A percentile compares a stretch with the other conserved stretches of the same genome.
phyloP scores from a whole-genome alignment of 2,888 invertebrate genomes.

The Blastobasis lacticolella region DNA sequence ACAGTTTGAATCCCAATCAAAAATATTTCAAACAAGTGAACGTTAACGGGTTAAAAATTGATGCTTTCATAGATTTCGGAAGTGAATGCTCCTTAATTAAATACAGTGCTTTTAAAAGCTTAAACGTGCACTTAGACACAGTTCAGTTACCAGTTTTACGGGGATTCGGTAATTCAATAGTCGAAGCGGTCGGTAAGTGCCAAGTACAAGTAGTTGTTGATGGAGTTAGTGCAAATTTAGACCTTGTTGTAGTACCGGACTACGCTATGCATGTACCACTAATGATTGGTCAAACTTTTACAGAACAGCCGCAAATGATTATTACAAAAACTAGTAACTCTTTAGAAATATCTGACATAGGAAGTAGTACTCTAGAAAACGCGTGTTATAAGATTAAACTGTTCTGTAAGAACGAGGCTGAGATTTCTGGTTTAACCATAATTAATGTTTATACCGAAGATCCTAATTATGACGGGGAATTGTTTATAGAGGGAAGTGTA shows the following conservation, averaged over 20 bases:
- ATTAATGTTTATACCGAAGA: not conserved
- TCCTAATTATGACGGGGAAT: not conserved
- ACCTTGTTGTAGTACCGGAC: conserved; percentile 7
- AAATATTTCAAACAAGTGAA: conserved; percentile 4
- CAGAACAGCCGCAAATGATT: conserved; percentile 6
- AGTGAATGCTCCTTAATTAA: conserved; percentile 5
- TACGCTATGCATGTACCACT: conserved; percentile 2
- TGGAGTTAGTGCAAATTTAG: conserved; percentile 1
- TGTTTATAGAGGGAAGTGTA: not conserved
- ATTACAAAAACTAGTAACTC: conserved; percentile 3
- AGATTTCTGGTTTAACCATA: not conserved
- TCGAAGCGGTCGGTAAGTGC: conserved; percentile 2
- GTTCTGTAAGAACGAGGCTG: conserved; percentile 1
- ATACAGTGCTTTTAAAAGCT: not conserved
- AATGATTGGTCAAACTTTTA: conserved; percentile 9
- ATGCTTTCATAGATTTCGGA: conserved; percentile 7
- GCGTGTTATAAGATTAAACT: not conserved
- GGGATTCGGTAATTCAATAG: conserved; percentile 8
- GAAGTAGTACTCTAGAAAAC: not conserved
- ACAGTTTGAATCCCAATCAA: not conserved
- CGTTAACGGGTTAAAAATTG: conserved; percentile 1
- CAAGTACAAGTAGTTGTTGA: conserved; percentile 1
- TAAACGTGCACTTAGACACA: not conserved
- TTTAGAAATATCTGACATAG: conserved; percentile 1
- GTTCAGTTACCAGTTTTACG: not conserved